These are phyloP conservation scores for Megalonaias nervosa DNA, from an alignment of 1,140 invertebrate genomes.

Conservation along the genomic window DNA sequence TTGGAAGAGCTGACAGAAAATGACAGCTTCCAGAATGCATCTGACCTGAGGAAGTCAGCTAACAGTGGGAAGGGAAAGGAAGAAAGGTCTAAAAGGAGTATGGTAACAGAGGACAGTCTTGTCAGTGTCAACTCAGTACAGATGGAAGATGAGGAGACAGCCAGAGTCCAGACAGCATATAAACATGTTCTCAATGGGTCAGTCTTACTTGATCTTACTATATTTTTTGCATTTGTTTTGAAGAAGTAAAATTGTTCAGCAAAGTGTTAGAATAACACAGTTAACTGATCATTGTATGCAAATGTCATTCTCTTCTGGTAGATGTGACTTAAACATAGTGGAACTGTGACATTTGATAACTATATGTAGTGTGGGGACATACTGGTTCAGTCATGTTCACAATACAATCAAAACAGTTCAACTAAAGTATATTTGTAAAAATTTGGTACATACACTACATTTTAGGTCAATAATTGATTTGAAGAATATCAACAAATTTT, in stretches of 20 bases:
- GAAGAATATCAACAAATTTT: no score
- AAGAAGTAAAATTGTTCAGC: neutral
- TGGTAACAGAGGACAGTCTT: constrained; percentile 26
- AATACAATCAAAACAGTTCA: no score
- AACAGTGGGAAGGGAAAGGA: constrained; percentile 17
- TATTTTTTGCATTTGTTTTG: neutral
- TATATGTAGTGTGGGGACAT: no score
- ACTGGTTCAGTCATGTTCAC: no score
- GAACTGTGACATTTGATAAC: no score
- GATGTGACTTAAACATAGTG: no score
- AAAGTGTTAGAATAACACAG: neutral
- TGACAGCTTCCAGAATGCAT: constrained; percentile 31
- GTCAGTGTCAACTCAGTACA: constrained; percentile 32
- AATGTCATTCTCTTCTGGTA: no score
- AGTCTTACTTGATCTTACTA: constrained; percentile 15
- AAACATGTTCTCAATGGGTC: constrained; percentile 62
- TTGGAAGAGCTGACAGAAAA: constrained; percentile 29
- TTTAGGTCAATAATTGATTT: no score
- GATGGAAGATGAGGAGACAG: constrained; percentile 39
- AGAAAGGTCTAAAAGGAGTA: constrained; percentile 30
- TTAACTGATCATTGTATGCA: no score
- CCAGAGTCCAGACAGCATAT: constrained; percentile 57
- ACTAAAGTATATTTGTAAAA: no score
- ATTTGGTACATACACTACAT: no score
- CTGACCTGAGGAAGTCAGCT: constrained; percentile 22